Conservation (phyloP, 2,113 vertebrate species). For the Patagioenas fasciata region DNA sequence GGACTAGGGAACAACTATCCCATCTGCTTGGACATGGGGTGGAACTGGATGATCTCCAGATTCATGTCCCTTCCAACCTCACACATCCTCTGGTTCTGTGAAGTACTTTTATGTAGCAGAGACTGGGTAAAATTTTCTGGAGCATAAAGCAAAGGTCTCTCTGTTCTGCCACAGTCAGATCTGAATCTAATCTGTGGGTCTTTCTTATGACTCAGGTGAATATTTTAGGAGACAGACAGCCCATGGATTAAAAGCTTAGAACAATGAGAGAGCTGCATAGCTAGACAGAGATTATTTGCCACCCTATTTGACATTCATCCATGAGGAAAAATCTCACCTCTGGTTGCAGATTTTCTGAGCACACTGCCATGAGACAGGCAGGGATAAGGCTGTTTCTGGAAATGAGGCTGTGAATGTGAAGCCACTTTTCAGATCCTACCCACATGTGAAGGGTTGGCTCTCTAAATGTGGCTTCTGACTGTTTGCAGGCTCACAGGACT, state of each 20-base stretch:
- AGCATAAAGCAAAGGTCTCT: background rate
- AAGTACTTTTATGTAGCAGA: background rate
- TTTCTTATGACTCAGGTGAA: background rate
- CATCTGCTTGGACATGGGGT: background rate
- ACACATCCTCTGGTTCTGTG: background rate
- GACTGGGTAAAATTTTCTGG: background rate
- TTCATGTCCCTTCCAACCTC: background rate
- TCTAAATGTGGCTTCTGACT: background rate
- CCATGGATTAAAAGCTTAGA: background rate
- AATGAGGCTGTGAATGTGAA: background rate
- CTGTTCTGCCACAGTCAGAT: background rate
- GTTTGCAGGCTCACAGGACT: background rate
- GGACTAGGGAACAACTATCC: background rate
- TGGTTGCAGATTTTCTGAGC: background rate
- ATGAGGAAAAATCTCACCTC: fast-evolving
- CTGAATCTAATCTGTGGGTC: background rate
- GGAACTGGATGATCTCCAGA: background rate
- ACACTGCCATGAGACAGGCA: background rate
- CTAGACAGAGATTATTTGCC: background rate
- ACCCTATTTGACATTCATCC: background rate
- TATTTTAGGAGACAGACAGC: background rate
- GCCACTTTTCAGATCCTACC: background rate
- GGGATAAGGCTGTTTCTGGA: background rate
- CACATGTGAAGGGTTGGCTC: background rate
- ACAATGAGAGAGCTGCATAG: background rate